phyloP scores from a whole-genome alignment of 2,797 vertebrate species.

The Coilia nasus region DNA sequence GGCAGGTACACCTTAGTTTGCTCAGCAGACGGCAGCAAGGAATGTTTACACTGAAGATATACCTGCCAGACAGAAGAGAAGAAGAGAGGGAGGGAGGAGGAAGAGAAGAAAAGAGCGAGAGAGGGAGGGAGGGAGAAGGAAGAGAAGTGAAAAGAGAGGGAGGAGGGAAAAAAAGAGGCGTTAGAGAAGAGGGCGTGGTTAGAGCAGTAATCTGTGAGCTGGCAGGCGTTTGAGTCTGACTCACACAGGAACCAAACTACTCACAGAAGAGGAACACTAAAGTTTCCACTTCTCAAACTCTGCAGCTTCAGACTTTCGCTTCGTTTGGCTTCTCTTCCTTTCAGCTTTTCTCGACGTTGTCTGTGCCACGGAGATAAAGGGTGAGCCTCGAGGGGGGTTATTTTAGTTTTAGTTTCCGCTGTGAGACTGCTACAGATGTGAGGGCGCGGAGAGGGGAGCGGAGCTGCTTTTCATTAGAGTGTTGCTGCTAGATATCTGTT shows the following conservation, averaged over 20 bases:
- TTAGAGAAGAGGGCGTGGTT: slow-evolving; percentile 11
- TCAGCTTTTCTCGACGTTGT: not conserved
- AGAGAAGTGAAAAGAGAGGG: slow-evolving; percentile 51
- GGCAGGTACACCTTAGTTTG: too few species aligned
- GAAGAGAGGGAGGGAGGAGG: not conserved
- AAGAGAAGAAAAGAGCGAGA: not conserved
- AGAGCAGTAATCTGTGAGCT: slow-evolving; percentile 37
- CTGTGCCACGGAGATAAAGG: not conserved
- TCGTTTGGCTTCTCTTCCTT: not conserved
- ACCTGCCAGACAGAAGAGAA: not conserved
- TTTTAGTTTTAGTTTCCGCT: not conserved
- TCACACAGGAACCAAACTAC: slow-evolving; percentile 67
- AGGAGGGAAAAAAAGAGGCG: not conserved
- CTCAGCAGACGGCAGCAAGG: not conserved
- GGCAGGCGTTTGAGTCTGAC: slow-evolving; percentile 43
- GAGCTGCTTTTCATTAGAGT: slow-evolving; percentile 27
- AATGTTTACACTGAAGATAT: not conserved
- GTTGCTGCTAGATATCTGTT: not conserved
- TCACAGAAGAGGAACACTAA: not conserved
- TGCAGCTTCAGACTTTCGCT: not conserved
- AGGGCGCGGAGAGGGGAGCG: not conserved
- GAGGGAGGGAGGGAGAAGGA: not conserved
- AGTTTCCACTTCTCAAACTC: not conserved
- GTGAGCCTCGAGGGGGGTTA: not conserved
- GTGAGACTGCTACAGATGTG: not conserved